Evolutionary conservation across 2,888 invertebrate genomes (phyloP).

Genomic region (Meiosimyza decipiens): DNA sequence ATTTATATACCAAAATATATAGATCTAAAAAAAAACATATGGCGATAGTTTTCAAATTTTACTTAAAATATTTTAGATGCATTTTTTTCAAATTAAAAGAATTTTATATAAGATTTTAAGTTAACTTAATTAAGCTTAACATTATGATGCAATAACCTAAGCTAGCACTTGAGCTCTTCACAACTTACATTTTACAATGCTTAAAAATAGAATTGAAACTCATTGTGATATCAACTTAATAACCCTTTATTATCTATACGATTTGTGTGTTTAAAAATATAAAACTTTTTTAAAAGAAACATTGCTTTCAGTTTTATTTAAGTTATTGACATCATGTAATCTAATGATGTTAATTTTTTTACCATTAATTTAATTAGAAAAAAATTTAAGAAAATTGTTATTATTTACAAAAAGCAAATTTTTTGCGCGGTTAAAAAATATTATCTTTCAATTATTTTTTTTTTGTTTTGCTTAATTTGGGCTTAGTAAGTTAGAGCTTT

Average conservation of each 20-base stretch:
- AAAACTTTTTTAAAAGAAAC: background rate
- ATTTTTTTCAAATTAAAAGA: no score
- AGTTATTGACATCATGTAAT: background rate
- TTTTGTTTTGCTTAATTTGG: no score
- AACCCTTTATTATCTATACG: background rate
- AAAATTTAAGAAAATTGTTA: no score
- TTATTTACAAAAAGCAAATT: no score
- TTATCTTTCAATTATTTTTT: no score
- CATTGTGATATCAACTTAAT: background rate
- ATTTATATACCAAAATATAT: slow-evolving; percentile 5
- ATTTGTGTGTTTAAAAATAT: background rate
- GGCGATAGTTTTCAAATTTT: background rate
- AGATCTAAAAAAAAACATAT: background rate
- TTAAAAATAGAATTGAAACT: slow-evolving; percentile 1
- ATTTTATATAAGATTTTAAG: no score
- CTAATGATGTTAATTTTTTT: background rate
- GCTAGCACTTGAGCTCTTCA: slow-evolving; percentile 1
- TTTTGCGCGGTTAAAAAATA: no score
- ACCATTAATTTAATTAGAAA: background rate
- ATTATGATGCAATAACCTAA: background rate
- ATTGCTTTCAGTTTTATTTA: background rate
- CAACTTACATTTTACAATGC: slow-evolving; percentile 11
- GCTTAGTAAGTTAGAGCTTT: no score
- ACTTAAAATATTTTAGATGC: no score
- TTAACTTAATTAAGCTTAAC: no score